phyloP scores from a whole-genome alignment of 2,113 vertebrate genomes.

The Mirza zaza region DNA sequence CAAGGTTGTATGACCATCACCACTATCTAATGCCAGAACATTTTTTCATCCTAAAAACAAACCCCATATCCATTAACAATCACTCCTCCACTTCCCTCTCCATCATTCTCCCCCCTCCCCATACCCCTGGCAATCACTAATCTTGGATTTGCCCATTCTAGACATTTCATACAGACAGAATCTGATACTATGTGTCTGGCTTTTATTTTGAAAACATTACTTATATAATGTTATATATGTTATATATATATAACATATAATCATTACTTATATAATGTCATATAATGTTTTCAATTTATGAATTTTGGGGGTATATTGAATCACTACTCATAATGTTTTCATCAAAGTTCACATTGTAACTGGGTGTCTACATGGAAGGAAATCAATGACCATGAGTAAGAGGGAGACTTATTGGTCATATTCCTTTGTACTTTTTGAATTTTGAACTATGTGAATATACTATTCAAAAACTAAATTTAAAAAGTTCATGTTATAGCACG shows the following conservation, averaged over 20 bases:
- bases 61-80: background rate
- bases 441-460: background rate
- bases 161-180: background rate
- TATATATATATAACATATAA: no score
- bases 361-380: background rate
- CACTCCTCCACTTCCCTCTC: background rate
- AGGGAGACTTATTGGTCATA: background rate
- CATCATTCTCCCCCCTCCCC: background rate
- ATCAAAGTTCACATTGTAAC: background rate
- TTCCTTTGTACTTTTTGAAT: background rate
- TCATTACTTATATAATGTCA: no score
- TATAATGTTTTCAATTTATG: no score
- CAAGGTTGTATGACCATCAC: background rate
- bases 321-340: background rate
- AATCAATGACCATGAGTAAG: background rate
- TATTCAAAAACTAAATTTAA: background rate
- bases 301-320: no score
- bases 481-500: background rate
- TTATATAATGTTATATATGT: no score
- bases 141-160: background rate
- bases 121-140: background rate
- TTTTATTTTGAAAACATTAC: background rate
- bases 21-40: background rate
- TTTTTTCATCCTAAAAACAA: background rate
- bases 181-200: background rate